Conservation (phyloP, 1,140 invertebrate species). For the Listronotus bonariensis region DNA sequence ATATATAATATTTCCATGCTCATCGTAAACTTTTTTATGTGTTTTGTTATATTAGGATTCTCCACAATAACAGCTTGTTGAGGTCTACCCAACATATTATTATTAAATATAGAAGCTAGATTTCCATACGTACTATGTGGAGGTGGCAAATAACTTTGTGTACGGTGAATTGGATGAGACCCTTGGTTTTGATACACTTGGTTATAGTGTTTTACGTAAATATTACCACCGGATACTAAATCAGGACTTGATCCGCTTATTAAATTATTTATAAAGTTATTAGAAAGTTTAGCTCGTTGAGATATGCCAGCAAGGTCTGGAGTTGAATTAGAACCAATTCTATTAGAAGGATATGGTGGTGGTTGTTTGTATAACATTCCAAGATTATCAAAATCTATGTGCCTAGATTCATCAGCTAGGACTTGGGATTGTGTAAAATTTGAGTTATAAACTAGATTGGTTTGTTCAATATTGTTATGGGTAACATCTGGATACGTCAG, state of each 20-base stretch:
- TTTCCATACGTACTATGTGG: conserved; percentile 75
- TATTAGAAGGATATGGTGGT: conserved; percentile 72
- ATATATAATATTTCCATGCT: conserved; percentile 65
- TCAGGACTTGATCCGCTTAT: conserved; percentile 78
- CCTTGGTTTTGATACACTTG: conserved; percentile 49
- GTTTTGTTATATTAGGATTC: conserved; percentile 59
- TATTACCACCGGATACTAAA: conserved; percentile 67
- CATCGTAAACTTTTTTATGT: conserved; percentile 65
- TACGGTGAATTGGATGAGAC: conserved; percentile 56
- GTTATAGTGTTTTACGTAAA: conserved; percentile 57
- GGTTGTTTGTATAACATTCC: conserved; percentile 78
- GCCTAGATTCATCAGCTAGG: conserved; percentile 45
- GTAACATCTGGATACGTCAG: conserved; percentile 67
- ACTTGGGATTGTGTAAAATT: conserved; percentile 47
- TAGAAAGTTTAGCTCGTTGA: conserved; percentile 53
- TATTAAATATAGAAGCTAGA: conserved; percentile 60
- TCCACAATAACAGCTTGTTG: conserved; percentile 53
- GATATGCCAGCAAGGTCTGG: conserved; percentile 77
- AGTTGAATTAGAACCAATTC: conserved; percentile 67
- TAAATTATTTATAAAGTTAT: conserved; percentile 54
- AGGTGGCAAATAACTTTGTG: conserved; percentile 60
- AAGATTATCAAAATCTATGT: conserved; percentile 57
- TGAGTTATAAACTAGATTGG: conserved; percentile 43
- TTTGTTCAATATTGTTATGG: conserved; percentile 59
- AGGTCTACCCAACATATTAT: conserved; percentile 45